A percentile compares a stretch with the other conserved stretches of the same genome.
Evolutionary conservation across 2,888 invertebrate genomes (phyloP).

Genomic region (Drosophila demipolita): DNA sequence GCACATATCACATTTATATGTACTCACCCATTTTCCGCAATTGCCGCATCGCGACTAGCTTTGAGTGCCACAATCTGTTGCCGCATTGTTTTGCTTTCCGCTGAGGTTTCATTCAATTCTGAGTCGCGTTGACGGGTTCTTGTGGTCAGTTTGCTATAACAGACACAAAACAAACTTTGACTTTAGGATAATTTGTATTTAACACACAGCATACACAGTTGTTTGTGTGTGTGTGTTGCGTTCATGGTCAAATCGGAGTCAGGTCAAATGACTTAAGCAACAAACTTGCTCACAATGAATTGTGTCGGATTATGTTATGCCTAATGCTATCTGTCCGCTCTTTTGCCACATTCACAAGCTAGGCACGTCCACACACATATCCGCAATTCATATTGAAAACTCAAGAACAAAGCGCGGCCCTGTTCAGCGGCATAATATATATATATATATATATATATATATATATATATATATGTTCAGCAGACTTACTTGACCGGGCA

Average conservation of each 20-base stretch:
- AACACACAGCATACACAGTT: not conserved
- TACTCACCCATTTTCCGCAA: constrained; percentile 84
- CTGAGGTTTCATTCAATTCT: constrained; percentile 82
- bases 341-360: constrained; percentile 48
- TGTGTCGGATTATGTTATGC: constrained; percentile 13
- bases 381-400: constrained; percentile 66
- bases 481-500: constrained; percentile 27
- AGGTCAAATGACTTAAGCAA: constrained; percentile 33
- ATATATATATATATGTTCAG: not conserved
- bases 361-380: constrained; percentile 66
- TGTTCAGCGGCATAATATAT: constrained; percentile 25
- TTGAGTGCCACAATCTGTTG: constrained; percentile 83
- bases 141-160: constrained; percentile 71
- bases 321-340: constrained; percentile 12
- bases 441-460: constrained; percentile 4
- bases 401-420: constrained; percentile 68
- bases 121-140: constrained; percentile 80
- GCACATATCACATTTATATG: constrained; percentile 38
- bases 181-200: not conserved
- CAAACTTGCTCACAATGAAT: constrained; percentile 13
- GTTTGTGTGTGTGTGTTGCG: constrained; percentile 1
- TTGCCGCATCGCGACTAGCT: constrained; percentile 82
- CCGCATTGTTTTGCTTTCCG: constrained; percentile 83
- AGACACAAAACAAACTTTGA: not conserved
- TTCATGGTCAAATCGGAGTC: constrained; percentile 34